phyloP scores from a whole-genome alignment of 2,113 vertebrate genomes.

The Hyla sarda region DNA sequence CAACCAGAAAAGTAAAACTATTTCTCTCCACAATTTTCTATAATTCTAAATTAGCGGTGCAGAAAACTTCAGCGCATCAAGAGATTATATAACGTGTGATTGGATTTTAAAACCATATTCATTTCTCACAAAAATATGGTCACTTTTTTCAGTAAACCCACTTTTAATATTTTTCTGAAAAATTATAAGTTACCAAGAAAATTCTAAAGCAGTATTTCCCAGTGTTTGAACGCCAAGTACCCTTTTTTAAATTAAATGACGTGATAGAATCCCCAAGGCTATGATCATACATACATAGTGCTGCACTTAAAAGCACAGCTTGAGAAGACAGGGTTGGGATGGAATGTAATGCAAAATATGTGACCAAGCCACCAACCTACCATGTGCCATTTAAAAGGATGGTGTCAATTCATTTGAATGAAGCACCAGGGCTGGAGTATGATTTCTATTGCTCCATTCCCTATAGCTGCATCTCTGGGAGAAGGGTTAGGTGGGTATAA shows the following conservation, averaged over 20 bases:
- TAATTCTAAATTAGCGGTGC: neutral
- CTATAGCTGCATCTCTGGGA: no score
- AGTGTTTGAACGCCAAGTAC: neutral
- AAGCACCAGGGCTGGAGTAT: no score
- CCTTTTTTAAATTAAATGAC: neutral
- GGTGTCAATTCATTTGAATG: no score
- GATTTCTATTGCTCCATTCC: no score
- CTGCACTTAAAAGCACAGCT: neutral
- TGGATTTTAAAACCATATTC: neutral
- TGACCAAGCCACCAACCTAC: no score
- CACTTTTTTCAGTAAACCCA: neutral
- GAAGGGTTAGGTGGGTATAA: no score
- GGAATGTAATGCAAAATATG: no score
- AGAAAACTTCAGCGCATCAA: neutral
- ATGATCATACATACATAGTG: neutral
- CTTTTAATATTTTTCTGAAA: neutral
- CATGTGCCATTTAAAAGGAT: no score
- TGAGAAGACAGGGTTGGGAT: neutral
- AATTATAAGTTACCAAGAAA: neutral
- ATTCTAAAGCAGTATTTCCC: neutral
- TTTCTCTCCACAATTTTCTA: neutral
- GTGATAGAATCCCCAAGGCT: neutral
- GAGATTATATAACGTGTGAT: neutral
- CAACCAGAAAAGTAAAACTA: conserved; percentile 8
- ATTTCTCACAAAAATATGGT: neutral